Base-by-base conservation (phyloP, 2,888 invertebrate species). In the Lagria hirta region DNA sequence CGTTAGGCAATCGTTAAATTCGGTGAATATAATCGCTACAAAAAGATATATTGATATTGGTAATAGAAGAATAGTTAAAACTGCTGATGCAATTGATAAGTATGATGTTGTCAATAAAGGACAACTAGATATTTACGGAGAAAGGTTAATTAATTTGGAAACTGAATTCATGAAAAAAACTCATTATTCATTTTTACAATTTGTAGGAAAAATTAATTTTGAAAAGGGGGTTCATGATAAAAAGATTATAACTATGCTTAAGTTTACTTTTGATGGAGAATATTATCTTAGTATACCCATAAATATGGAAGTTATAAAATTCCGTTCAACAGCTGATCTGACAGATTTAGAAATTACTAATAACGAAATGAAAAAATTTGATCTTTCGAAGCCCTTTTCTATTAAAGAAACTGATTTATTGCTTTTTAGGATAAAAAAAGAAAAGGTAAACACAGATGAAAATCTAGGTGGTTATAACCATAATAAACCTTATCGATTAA, bases 131-230 rank as follows among this genome's bases (percentile, higher is more conserved):
- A 18, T 18, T 18, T 18, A 18, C 20, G 20, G 20, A 18, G 20
- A 18, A 18, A 18, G 20, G 20, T 18, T 18, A 18, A 18, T 18
- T 18, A 18, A 18, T n/a, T 18, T 18, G 20, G 20, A 18, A 18
- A 18, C 20, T 18, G 20, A 18, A 18, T 18, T 18, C 20, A 18
- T 18, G 20, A 18, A 18, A 18, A 26, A 26, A 26, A 26, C 7
- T 26, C 4, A 26, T 26, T 26, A 26, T 26, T 26, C 26, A 8
- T 10, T 26, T 26, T 26, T 26, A 26, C 26, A 26, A 26, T 26
- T 26, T 26, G 26, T 26, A 26, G 26, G 26, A 26, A 26, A 26
- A 26, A 26, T 10, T 26, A 4, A 3, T 26, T 26, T 26, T 26
- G 10, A 8, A 8, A 26, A 26, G 11, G 11, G 10, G 13, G 7